Evolutionary conservation across 2,113 vertebrate genomes (phyloP), one percentile per base, ranked within the genome.

Genomic region (Sorex araneus): DNA sequence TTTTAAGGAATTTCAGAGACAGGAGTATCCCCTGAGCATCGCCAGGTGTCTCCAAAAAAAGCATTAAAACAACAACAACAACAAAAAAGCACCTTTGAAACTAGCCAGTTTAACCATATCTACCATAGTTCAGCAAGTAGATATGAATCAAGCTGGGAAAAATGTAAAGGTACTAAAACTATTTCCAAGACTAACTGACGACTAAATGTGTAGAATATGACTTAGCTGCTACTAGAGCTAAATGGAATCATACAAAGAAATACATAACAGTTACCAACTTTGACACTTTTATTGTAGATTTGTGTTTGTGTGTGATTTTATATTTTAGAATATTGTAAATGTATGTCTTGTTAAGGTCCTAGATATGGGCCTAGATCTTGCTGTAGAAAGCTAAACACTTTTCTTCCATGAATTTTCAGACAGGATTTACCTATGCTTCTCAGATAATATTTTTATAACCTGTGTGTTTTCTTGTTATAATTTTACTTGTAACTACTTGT

Each of bases 241-340:
- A 75, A 10, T 79, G 83, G 15, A 94, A 80, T 94, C 30, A 79
- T 54, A 23, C 32, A 78, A 34, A 92, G 87, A 94, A 95, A 69
- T 83, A 60, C 30, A 36, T 60, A 23, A 16, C 19, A 19, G 19
- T 23, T 60, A 60, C 21, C 3, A 19, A 60, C 21, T 7, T 60
- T 60, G 57, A 60, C 57, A 60, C 18, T 60, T 54, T 54, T 60
- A 23, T 60, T 60, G 57, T 70, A 8, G 71, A 79, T 89, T 93
- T 79, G 25, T 84, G 30, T 73, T 84, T 89, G 16, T 93, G 0
- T 91, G 2, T 64, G 13, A 82, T 10, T 50, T 94, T 90, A 70
- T 9, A 76, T 88, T 63, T 75, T 18, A 88, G 47, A 76, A 45
- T 76, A 80, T 23, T 92, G 5, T 73, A 63, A 73, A 64, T 94